phyloP scores from a whole-genome alignment of 2,113 vertebrate species.

The Pelvicachromis taeniatus region DNA sequence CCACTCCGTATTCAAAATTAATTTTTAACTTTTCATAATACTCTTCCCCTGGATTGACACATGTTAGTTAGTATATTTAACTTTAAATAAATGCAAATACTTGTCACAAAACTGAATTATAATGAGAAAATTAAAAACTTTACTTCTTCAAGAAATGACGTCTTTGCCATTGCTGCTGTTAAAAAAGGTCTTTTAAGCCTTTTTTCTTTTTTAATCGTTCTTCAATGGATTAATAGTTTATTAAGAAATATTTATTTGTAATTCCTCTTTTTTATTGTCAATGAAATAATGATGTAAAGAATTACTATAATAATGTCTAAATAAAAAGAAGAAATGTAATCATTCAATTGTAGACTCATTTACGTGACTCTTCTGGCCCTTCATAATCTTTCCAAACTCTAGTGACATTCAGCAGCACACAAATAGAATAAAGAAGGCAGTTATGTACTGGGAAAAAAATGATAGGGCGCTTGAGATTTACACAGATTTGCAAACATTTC shows the following conservation, averaged over 20 bases:
- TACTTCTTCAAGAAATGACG: background rate
- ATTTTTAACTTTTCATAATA: background rate
- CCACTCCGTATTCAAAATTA: background rate
- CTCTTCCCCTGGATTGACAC: background rate
- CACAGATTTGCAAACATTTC: too few species aligned
- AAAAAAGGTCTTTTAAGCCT: accelerated
- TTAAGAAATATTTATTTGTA: background rate
- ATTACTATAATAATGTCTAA: too few species aligned
- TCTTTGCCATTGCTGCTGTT: background rate
- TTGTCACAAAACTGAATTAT: background rate
- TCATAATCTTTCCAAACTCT: too few species aligned
- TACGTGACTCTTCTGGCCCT: too few species aligned
- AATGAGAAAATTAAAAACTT: background rate
- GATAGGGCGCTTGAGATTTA: too few species aligned
- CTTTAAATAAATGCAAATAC: background rate
- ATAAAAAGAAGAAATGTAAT: too few species aligned
- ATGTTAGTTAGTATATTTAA: background rate
- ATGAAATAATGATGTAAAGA: background rate
- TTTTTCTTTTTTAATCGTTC: background rate
- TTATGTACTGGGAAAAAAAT: too few species aligned
- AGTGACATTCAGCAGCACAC: too few species aligned
- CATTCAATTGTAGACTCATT: too few species aligned
- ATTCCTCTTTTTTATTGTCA: too few species aligned
- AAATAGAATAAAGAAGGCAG: too few species aligned
- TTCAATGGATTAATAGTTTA: background rate